Conservation (phyloP, 2,797 vertebrate genomes). For the Eulemur rubriventer region DNA sequence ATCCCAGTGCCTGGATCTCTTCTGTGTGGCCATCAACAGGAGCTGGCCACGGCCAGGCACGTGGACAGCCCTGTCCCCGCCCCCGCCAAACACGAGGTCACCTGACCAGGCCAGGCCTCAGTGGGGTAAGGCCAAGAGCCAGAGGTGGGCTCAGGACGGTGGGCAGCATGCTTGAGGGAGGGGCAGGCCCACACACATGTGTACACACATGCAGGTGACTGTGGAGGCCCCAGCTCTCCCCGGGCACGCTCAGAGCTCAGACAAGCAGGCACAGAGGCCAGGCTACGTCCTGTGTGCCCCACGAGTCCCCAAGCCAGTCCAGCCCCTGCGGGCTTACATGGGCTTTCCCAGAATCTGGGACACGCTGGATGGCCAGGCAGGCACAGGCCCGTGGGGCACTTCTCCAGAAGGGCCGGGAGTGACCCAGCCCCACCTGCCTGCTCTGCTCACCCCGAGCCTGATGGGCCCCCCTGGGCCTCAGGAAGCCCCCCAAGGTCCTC, state of each 20-base stretch:
- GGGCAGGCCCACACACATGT: background rate
- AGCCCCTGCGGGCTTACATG: accelerated
- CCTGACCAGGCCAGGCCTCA: background rate
- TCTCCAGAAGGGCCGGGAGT: background rate
- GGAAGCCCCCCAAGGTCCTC: accelerated
- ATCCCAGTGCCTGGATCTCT: accelerated
- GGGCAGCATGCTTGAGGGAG: too few species aligned
- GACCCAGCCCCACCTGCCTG: accelerated
- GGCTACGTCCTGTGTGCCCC: background rate
- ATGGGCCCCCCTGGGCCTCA: background rate
- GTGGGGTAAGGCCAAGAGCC: background rate
- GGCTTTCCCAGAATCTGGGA: background rate
- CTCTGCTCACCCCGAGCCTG: accelerated
- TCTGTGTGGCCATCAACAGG: too few species aligned
- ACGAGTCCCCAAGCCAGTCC: too few species aligned
- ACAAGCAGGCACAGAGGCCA: too few species aligned
- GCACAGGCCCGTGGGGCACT: background rate
- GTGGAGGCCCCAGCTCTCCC: background rate
- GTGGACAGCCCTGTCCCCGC: background rate
- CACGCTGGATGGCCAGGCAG: background rate
- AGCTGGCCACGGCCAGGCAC: background rate
- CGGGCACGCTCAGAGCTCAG: accelerated
- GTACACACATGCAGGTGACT: accelerated
- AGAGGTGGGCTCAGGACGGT: background rate
- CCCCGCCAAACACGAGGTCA: accelerated